Percentiles rank a stretch among this genome's conserved stretches.
Conservation (phyloP, 2,888 invertebrate genomes). For the Melitaea athalia region DNA sequence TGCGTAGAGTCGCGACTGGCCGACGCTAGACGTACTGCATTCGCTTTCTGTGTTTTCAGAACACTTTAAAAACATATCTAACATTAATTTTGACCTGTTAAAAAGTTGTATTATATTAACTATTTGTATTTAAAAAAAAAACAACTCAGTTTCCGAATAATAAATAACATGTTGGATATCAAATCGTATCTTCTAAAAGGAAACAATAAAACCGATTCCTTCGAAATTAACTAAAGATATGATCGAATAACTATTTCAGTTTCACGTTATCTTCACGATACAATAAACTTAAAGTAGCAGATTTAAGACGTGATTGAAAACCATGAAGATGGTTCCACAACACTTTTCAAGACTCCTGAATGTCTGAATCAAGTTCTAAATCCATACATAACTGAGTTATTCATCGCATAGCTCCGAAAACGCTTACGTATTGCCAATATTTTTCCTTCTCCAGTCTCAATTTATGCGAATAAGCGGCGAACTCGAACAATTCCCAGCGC, state of each 20-base stretch:
- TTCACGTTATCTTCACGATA: not conserved
- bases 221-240: not conserved
- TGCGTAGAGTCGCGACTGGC: conserved; percentile 57
- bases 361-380: conserved; percentile 26
- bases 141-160: too few species aligned
- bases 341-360: conserved; percentile 23
- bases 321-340: conserved; percentile 13
- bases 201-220: not conserved
- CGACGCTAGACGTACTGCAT: conserved; percentile 42
- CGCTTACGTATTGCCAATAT: conserved; percentile 39
- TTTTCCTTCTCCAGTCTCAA: conserved; percentile 39
- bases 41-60: conserved; percentile 7
- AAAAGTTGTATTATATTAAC: too few species aligned
- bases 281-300: not conserved
- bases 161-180: too few species aligned
- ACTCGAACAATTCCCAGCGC: conserved; percentile 37
- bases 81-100: too few species aligned
- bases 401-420: conserved; percentile 45
- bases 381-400: conserved; percentile 40
- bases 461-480: conserved; percentile 40
- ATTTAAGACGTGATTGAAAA: not conserved
- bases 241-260: not conserved
- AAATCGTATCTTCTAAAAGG: too few species aligned
- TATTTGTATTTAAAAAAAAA: too few species aligned
- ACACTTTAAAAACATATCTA: not conserved